Evolutionary conservation across 2,888 invertebrate species (phyloP).

Genomic region (Cephus sareptanus): DNA sequence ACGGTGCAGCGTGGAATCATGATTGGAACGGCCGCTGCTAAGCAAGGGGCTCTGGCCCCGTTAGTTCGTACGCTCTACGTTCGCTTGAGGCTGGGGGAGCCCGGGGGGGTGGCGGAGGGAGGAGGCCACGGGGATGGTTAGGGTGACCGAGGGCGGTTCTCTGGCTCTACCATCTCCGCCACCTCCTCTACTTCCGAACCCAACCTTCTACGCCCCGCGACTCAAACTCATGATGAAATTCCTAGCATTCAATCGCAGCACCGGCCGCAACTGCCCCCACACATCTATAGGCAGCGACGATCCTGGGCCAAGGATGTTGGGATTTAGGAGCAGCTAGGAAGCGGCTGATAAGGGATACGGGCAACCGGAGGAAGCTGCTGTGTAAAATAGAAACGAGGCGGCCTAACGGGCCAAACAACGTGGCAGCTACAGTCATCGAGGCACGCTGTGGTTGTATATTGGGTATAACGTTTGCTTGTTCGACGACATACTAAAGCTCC

Average conservation of each 20-base stretch:
- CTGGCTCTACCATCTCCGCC: conserved; percentile 44
- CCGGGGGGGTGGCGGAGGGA: conserved; percentile 34
- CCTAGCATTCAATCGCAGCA: conserved; percentile 65
- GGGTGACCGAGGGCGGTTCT: conserved; percentile 57
- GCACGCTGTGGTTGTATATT: no score
- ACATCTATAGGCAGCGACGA: conserved; percentile 16
- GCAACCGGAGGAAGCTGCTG: no score
- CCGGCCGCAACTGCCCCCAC: conserved; percentile 53
- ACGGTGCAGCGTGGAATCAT: conserved; percentile 65
- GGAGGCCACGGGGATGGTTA: conserved; percentile 49
- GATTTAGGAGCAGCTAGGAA: no score
- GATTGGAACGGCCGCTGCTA: conserved; percentile 65
- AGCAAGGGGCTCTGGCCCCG: conserved; percentile 62
- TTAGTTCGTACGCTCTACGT: conserved; percentile 44
- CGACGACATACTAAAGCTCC: no score
- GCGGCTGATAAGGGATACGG: no score
- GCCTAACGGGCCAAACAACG: no score
- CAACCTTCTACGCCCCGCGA: conserved; percentile 66
- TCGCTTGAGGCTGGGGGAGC: conserved; percentile 29
- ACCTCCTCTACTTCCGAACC: conserved; percentile 41
- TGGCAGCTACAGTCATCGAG: no score
- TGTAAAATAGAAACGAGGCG: no score
- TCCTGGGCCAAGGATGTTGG: no score
- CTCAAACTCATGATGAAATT: conserved; percentile 66
- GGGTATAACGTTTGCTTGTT: no score